Conservation (phyloP, 2,113 vertebrate genomes). For the Nanorana parkeri region DNA sequence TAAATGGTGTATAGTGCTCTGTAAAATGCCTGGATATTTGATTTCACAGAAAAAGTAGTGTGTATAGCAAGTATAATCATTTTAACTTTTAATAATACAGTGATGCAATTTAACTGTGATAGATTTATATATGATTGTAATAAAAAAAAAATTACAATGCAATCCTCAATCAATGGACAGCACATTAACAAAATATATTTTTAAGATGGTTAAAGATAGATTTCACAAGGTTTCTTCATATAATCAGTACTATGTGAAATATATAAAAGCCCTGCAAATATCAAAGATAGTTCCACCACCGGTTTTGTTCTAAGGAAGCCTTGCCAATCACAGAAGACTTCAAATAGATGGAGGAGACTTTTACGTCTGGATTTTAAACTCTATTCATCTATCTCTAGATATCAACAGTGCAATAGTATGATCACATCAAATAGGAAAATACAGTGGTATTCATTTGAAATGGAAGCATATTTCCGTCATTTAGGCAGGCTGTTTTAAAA, state of each 20-base stretch:
- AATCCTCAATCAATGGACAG: not conserved
- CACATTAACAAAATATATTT: constrained; percentile 38
- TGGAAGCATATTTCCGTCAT: constrained; percentile 49
- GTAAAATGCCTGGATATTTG: too few species aligned
- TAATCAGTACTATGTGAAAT: constrained; percentile 48
- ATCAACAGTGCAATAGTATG: constrained; percentile 54
- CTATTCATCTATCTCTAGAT: constrained; percentile 55
- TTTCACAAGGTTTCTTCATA: constrained; percentile 38
- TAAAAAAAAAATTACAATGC: too few species aligned
- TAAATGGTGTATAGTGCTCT: too few species aligned
- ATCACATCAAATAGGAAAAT: constrained; percentile 55
- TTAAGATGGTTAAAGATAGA: constrained; percentile 48
- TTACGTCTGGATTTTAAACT: constrained; percentile 55
- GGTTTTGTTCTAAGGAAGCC: constrained; percentile 58
- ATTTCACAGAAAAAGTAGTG: too few species aligned
- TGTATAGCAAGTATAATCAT: too few species aligned
- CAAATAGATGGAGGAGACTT: constrained; percentile 55
- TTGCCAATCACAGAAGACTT: constrained; percentile 55
- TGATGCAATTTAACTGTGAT: not conserved
- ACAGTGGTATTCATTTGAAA: constrained; percentile 50
- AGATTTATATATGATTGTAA: not conserved
- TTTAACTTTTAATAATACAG: too few species aligned
- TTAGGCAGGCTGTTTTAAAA: constrained; percentile 50
- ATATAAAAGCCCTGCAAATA: constrained; percentile 50
- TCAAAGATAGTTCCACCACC: constrained; percentile 55